Conservation (phyloP, 2,113 vertebrate genomes). For the Arenaria interpres region DNA sequence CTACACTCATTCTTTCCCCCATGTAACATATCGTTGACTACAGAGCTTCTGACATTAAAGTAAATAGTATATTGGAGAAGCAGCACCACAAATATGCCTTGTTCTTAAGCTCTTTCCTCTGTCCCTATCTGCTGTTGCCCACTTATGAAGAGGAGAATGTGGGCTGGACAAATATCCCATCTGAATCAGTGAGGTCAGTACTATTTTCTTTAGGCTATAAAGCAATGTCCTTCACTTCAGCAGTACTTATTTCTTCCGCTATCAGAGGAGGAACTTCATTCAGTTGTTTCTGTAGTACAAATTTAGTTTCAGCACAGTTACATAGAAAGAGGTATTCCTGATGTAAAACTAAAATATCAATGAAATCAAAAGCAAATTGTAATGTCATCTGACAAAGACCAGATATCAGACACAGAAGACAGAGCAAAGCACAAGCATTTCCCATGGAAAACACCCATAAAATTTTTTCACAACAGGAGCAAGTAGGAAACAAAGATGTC, state of each 20-base stretch:
- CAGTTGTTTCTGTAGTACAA: background rate
- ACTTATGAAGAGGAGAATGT: background rate
- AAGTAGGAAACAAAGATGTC: background rate
- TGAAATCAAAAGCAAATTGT: background rate
- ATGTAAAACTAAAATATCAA: background rate
- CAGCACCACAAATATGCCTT: background rate
- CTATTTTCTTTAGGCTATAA: background rate
- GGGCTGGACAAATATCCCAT: fast-evolving
- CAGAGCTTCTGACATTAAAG: background rate
- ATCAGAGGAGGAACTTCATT: background rate
- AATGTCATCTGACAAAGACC: background rate
- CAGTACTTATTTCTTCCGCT: background rate
- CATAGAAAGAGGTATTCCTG: background rate
- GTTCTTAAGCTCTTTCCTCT: background rate
- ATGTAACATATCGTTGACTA: background rate
- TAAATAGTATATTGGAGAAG: background rate
- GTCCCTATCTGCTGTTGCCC: background rate
- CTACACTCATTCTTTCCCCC: background rate
- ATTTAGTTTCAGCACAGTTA: background rate
- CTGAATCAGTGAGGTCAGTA: background rate
- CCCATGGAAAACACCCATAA: background rate
- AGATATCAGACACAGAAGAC: background rate
- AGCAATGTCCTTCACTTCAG: background rate
- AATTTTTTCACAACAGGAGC: background rate
- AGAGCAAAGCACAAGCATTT: background rate